Percentiles rank a stretch among this genome's conserved stretches.
phyloP scores from a whole-genome alignment of 2,888 invertebrate species.

The Smittia sp. region DNA sequence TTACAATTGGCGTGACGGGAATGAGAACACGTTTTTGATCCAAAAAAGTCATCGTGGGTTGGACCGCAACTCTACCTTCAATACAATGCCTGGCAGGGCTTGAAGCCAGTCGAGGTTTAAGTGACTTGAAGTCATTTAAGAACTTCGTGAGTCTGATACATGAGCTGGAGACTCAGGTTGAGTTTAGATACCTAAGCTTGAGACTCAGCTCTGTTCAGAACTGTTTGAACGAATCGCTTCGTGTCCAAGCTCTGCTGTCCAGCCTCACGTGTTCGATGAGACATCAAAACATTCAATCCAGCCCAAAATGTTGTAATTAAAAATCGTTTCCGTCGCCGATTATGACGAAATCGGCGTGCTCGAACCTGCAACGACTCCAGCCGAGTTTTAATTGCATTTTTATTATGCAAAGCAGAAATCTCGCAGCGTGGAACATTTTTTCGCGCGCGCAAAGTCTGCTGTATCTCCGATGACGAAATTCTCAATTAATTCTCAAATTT shows the following conservation, averaged over 20 bases:
- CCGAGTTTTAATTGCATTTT: slow-evolving; percentile 40
- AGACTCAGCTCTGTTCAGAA: too few species aligned
- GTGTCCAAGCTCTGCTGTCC: too few species aligned
- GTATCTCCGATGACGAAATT: slow-evolving; percentile 31
- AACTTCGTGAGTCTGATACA: too few species aligned
- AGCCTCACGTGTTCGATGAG: too few species aligned
- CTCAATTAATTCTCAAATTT: background rate
- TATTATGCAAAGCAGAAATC: slow-evolving; percentile 16
- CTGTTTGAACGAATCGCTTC: too few species aligned
- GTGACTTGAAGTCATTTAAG: too few species aligned
- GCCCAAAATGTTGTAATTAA: background rate
- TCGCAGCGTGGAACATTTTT: slow-evolving; percentile 31
- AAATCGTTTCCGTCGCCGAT: slow-evolving; percentile 28
- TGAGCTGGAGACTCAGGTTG: too few species aligned
- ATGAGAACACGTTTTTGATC: background rate
- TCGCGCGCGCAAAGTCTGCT: background rate
- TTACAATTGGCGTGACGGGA: background rate
- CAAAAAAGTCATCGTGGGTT: background rate
- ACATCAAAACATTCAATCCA: too few species aligned
- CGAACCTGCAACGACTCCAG: slow-evolving; percentile 33
- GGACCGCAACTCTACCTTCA: too few species aligned
- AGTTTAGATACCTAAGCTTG: too few species aligned
- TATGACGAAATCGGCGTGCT: slow-evolving; percentile 35
- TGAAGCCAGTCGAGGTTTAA: too few species aligned
- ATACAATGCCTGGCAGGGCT: too few species aligned